These are phyloP conservation scores for Chydorus sphaericus DNA, from an alignment of 2,888 invertebrate species.

Conservation along the genomic window DNA sequence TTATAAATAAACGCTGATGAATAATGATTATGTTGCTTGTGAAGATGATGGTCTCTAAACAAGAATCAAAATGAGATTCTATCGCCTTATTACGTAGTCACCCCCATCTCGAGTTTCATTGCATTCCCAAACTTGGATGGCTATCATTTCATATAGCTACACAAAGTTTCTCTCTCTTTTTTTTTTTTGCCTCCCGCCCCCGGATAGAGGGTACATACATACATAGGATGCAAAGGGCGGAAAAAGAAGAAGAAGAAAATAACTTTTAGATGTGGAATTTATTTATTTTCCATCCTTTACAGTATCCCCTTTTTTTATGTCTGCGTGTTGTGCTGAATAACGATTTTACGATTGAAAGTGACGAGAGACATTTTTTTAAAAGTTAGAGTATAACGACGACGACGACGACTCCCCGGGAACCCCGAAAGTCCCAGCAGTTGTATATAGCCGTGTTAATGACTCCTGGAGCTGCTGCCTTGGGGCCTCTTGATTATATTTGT, in stretches of 20 bases:
- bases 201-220: background rate
- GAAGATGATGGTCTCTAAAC: constrained; percentile 4
- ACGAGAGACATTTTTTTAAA: background rate
- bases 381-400: constrained; percentile 1
- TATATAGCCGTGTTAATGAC: constrained; percentile 7
- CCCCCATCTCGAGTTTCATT: constrained; percentile 2
- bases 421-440: background rate
- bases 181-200: background rate
- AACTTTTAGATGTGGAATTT: too few species aligned
- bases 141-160: background rate
- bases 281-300: too few species aligned
- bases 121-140: constrained; percentile 7
- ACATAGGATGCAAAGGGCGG: background rate
- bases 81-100: constrained; percentile 7
- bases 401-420: too few species aligned
- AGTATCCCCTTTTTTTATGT: too few species aligned
- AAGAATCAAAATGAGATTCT: constrained; percentile 4
- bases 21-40: constrained; percentile 5
- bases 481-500: background rate
- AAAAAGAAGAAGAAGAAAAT: background rate
- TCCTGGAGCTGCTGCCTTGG: background rate
- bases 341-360: constrained; percentile 5
- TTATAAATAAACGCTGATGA: too few species aligned
- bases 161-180: background rate
- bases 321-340: constrained; percentile 1